Conservation (phyloP, 2,888 invertebrate species). For the Clitarchus hookeri region DNA sequence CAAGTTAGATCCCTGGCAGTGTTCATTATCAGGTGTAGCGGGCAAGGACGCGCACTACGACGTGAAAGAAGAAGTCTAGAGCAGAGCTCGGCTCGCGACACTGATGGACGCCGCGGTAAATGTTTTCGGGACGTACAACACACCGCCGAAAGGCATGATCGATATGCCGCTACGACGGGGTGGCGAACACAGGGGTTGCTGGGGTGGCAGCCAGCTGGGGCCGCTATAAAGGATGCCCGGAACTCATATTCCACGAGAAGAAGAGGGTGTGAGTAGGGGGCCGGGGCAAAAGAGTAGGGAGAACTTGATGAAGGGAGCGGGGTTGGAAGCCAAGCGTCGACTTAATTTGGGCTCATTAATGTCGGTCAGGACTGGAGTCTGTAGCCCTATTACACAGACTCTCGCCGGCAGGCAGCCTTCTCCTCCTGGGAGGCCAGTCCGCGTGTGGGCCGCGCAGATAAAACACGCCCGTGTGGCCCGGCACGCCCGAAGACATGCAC, state of each 20-base stretch:
- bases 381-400: background rate
- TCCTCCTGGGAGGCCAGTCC: background rate
- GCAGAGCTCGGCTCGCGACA: too few species aligned
- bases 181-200: background rate
- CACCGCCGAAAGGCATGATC: background rate
- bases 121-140: background rate
- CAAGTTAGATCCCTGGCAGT: too few species aligned
- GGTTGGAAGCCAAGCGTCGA: constrained; percentile 20
- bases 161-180: background rate
- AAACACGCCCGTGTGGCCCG: too few species aligned
- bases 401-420: background rate
- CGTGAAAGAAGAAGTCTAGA: too few species aligned
- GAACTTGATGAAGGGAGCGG: background rate
- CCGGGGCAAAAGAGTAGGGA: background rate
- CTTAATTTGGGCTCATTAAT: constrained; percentile 35
- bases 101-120: background rate
- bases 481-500: too few species aligned
- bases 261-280: too few species aligned
- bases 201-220: background rate
- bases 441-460: background rate
- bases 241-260: constrained; percentile 12
- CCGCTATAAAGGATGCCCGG: constrained; percentile 5
- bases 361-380: constrained; percentile 29
- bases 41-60: too few species aligned
- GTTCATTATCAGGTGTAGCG: too few species aligned